Evolutionary conservation across 1,140 invertebrate genomes (phyloP).

Genomic region (Trichonephila clavata): DNA sequence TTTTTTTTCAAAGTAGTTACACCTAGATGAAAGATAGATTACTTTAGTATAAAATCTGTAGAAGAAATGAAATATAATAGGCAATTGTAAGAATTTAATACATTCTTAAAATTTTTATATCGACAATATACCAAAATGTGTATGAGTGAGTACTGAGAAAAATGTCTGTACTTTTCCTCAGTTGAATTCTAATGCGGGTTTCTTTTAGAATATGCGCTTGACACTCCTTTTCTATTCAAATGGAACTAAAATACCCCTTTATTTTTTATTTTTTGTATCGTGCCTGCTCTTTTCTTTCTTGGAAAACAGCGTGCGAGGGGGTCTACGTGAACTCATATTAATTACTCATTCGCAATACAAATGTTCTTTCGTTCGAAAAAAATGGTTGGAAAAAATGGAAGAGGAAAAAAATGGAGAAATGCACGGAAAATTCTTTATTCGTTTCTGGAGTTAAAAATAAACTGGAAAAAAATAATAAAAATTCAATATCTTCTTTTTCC

Average conservation of each 20-base stretch:
- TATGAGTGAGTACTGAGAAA: not conserved
- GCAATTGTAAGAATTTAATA: no score
- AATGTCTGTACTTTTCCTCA: not conserved
- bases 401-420: not conserved
- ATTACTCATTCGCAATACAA: slow-evolving; percentile 58
- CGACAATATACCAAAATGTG: no score
- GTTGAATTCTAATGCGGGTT: not conserved
- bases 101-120: no score
- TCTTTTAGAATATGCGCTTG: not conserved
- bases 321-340: slow-evolving; percentile 18
- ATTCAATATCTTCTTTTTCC: slow-evolving; percentile 67
- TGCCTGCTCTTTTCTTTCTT: not conserved
- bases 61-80: no score
- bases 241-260: not conserved
- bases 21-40: no score
- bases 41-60: no score
- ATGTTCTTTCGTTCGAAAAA: slow-evolving; percentile 46
- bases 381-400: slow-evolving; percentile 3
- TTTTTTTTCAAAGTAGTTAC: no score
- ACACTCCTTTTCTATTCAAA: not conserved
- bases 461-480: slow-evolving; percentile 49
- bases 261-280: no score
- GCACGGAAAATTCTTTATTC: slow-evolving; percentile 43
- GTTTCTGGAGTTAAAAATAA: slow-evolving; percentile 44
- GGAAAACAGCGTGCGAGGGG: not conserved